Evolutionary conservation across 64 coral and sea anemone species (phyloP), one percentile per base, ranked within the genome.

Genomic region (Anthopleura sola): DNA sequence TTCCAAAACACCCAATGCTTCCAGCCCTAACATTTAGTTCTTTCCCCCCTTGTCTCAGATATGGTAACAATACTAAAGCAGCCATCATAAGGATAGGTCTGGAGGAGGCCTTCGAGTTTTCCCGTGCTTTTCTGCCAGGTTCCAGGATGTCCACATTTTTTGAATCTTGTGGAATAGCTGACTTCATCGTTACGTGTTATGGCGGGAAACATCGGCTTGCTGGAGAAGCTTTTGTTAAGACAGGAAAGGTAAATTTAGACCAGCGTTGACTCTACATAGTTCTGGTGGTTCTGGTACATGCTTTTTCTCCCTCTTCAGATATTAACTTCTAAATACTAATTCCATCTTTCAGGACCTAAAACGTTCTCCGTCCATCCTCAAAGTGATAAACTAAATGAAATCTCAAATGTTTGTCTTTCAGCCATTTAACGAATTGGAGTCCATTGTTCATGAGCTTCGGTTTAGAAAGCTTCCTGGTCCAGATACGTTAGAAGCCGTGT

Each of bases 81-180:
- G 82, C 82, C 29, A 55, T 83, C 18, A 83, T 83, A 32, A 83
- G 82, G 28, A 83, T 39, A 47, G 82, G 82, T 60, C 49, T 83
- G 24, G 82, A 83, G 39, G 82, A 83, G 50, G 82, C 82, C 32
- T 83, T 53, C 34, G 82, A 83, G 50, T 83, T 83, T 83, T 83
- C 50, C 32, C 26, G 50, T 55, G 82, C 50, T 14, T 83, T 83
- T 38, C 82, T 83, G 32, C 48, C 48, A 56, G 82, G 18, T 20
- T 83, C 82, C 26, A 83, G 47, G 49, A 57, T 83, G 82, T 49
- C 82, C 0, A 83, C 82, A 36, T 83, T 83, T 55, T 83, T 83
- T 55, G 82, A 83, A 29, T 83, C 82, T 20, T 83, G 82, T 83
- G 82, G 82, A 6, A 56, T 83, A 17, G 82, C 82, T 83, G 82